Evolutionary conservation across 2,113 vertebrate species (phyloP), one percentile per base, ranked within the genome.

Genomic region (Corythornis cristatus): DNA sequence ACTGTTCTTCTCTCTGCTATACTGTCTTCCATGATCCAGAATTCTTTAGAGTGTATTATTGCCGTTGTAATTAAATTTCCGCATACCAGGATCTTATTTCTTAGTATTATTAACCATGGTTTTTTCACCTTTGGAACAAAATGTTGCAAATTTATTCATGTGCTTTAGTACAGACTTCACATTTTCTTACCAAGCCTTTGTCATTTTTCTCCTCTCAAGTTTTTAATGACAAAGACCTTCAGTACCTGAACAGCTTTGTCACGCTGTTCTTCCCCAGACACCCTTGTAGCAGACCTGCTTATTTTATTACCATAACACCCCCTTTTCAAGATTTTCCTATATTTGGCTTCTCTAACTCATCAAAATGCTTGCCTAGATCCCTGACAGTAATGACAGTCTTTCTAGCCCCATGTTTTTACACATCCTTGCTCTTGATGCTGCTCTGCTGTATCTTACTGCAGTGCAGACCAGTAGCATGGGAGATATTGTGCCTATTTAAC

Each of bases 101-200:
- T 77, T 58, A 16, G 26, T 35, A 19, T 48, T 61, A 72, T 16
- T 66, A 83, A 73, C 45, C 15, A 14, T 11, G 2, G 2, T 19
- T 91, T 82, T 85, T 79, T 88, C n/a, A 66, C n/a, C 33, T 60
- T 70, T 42, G 88, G 42, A 91, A 54, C 22, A 57, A 73, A 65
- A 68, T 15, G 54, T 88, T 86, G 28, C 40, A 62, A 80, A 80
- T 84, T 10, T 4, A n/a, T 21, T 82, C 15, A 15, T 9, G 18
- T 15, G 35, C 20, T 78, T 12, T 53, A 56, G 12, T 23, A 50
- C 0, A 43, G 43, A 43, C 12, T 71, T 80, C 20, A 18, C 9
- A 20, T 40, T 72, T 79, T 26, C 45, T 29, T 45, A 21, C 19
- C 7, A 28, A 82, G 64, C 14, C 33, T 79, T 89, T 61, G 26